phyloP scores from a whole-genome alignment of 2,888 invertebrate species.

The Sarcophaga rosellei region DNA sequence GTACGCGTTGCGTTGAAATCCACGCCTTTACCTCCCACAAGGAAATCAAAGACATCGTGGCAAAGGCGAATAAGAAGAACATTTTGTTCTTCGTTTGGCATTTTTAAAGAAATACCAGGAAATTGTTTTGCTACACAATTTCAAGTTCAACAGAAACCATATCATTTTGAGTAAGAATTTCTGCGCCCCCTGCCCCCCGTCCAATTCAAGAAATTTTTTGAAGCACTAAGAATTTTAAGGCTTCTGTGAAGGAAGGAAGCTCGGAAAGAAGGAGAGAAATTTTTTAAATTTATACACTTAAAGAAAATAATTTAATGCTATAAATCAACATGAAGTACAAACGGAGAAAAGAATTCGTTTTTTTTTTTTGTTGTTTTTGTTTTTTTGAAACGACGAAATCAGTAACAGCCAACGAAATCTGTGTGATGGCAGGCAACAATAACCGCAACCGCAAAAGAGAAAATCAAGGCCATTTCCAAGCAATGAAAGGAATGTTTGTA shows the following conservation, averaged over 20 bases:
- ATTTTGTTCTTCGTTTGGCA: not conserved
- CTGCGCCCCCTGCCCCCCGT: not conserved
- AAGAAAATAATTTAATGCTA: constrained; percentile 36
- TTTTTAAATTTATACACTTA: constrained; percentile 10
- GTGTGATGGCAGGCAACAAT: not conserved
- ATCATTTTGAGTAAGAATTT: constrained; percentile 28
- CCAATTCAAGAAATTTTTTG: not conserved
- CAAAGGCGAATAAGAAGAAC: not conserved
- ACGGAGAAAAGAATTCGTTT: not conserved
- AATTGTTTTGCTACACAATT: not conserved
- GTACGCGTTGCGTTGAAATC: not conserved
- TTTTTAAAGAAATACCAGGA: not conserved
- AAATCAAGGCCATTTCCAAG: constrained; percentile 44
- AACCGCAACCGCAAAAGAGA: not conserved
- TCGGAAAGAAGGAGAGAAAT: not conserved
- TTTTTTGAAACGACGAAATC: too few species aligned
- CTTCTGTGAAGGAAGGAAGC: not conserved
- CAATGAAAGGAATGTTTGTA: not conserved
- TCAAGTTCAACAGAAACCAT: constrained; percentile 18
- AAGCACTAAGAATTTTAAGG: not conserved
- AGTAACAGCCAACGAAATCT: too few species aligned
- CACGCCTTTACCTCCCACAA: too few species aligned
- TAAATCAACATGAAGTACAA: constrained; percentile 37
- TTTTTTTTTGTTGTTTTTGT: too few species aligned
- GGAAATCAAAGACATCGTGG: not conserved